Evolutionary conservation across 2,888 invertebrate species (phyloP).

Genomic region (Axea sp.): DNA sequence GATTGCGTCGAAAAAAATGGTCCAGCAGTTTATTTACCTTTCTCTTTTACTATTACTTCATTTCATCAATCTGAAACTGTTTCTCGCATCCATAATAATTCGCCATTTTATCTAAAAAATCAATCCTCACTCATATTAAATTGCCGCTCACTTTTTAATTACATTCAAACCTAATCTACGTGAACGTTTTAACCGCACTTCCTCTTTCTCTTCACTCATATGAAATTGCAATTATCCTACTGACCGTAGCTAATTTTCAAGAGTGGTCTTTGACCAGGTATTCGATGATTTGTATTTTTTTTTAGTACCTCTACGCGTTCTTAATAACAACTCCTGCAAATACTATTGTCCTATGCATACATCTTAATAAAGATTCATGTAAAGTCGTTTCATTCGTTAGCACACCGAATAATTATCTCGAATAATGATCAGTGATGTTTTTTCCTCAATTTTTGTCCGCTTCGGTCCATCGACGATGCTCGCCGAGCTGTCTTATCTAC

Average conservation of each 20-base stretch:
- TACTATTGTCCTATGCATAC: constrained; percentile 17
- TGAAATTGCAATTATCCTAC: constrained; percentile 17
- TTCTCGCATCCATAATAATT: constrained; percentile 9
- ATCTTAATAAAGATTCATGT: constrained; percentile 15
- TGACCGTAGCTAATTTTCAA: constrained; percentile 13
- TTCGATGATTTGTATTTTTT: not conserved
- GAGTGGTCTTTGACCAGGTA: not conserved
- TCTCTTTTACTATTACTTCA: not conserved
- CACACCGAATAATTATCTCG: constrained; percentile 46
- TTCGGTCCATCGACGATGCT: constrained; percentile 52
- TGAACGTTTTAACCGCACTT: constrained; percentile 25
- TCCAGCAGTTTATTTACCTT: constrained; percentile 6
- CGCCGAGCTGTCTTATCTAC: constrained; percentile 59
- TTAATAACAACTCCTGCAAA: too few species aligned
- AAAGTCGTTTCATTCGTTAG: constrained; percentile 22
- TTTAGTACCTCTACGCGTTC: too few species aligned
- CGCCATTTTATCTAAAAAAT: constrained; percentile 21
- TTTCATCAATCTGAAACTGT: not conserved
- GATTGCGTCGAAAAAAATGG: too few species aligned
- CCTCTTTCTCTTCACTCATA: constrained; percentile 1
- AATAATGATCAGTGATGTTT: constrained; percentile 41
- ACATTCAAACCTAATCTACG: constrained; percentile 24
- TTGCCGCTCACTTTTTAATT: constrained; percentile 34
- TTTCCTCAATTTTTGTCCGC: constrained; percentile 50
- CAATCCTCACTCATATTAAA: constrained; percentile 23